Evolutionary conservation across 2,888 invertebrate genomes (phyloP).

Genomic region (Ryuthela nishihirai): DNA sequence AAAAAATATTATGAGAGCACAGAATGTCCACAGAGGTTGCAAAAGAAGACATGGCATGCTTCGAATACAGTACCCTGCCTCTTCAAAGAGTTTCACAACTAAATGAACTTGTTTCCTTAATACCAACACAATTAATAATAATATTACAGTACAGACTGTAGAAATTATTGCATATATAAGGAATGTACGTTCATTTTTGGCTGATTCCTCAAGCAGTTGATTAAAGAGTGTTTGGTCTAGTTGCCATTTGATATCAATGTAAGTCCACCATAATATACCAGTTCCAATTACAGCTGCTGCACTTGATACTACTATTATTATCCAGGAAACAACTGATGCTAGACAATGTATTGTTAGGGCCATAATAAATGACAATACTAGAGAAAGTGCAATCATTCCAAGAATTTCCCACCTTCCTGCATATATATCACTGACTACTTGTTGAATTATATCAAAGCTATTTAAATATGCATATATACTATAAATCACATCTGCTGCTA

Average conservation of each 20-base stretch:
- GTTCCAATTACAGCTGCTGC: conserved; percentile 70
- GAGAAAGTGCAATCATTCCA: conserved; percentile 70
- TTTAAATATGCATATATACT: conserved; percentile 78
- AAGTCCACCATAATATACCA: conserved; percentile 82
- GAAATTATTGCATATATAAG: conserved; percentile 78
- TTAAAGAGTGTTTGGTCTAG: conserved; percentile 57
- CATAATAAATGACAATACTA: conserved; percentile 78
- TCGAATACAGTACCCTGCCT: conserved; percentile 81
- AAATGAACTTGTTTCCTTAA: conserved; percentile 77
- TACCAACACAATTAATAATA: conserved; percentile 68
- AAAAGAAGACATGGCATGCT: conserved; percentile 78
- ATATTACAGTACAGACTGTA: conserved; percentile 76
- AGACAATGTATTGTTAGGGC: conserved; percentile 78
- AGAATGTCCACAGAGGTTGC: conserved; percentile 67
- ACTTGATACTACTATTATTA: conserved; percentile 76
- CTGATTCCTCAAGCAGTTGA: conserved; percentile 63
- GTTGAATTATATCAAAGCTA: conserved; percentile 82
- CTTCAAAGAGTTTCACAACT: conserved; percentile 77
- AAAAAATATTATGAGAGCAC: conserved; percentile 71
- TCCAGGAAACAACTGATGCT: conserved; percentile 78
- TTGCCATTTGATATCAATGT: conserved; percentile 67
- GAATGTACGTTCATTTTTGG: conserved; percentile 81
- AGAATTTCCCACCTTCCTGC: conserved; percentile 83
- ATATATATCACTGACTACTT: conserved; percentile 81
- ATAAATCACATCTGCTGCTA: conserved; percentile 60